Base-by-base conservation (phyloP, 2,797 vertebrate species). In the Amblyopsis hoosieri region DNA sequence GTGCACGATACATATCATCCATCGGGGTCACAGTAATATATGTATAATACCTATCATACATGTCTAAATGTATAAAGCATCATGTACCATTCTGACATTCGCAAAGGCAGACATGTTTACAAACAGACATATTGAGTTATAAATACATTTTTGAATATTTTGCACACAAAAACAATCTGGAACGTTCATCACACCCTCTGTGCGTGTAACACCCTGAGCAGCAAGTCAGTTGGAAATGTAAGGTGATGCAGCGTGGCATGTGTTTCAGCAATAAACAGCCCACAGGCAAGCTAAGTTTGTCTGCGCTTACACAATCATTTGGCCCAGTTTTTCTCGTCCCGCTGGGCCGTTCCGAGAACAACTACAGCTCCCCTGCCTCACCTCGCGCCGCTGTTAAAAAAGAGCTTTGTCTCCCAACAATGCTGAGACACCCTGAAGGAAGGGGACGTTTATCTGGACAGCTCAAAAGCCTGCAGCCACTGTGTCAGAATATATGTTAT, bases 391-490 rank as follows among this genome's bases (percentile, higher is more conserved):
- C 64, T 61, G 54, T 50, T 63, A 45, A n/a, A 80, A 51, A 76
- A 79, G 64, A 3, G 46, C 58, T 57, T 78, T 69, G 62, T 82
- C 71, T 75, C 45, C 46, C 73, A 33, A 23, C 52, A 45, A 77
- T 59, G 68, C 54, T 68, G 60, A 67, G 66, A 75, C 3, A 11
- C 67, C 62, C 60, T 9, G 55, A 70, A 83, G 82, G 83, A 87
- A 88, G 57, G 62, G 67, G 85, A 69, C 52, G 81, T 87, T 88
- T 83, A 83, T 79, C 51, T 66, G 64, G 64, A 68, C 69, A 53
- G 50, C 47, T 62, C 64, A 62, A 79, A 71, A 72, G 78, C 73
- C 74, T 66, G 55, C 69, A 71, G 78, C 67, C 81, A 56, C 74
- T 64, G 55, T 71, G 76, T 80, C 60, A 50, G 60, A 68, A 75